phyloP scores from a whole-genome alignment of 1,140 invertebrate species.

The Bombus turneri region DNA sequence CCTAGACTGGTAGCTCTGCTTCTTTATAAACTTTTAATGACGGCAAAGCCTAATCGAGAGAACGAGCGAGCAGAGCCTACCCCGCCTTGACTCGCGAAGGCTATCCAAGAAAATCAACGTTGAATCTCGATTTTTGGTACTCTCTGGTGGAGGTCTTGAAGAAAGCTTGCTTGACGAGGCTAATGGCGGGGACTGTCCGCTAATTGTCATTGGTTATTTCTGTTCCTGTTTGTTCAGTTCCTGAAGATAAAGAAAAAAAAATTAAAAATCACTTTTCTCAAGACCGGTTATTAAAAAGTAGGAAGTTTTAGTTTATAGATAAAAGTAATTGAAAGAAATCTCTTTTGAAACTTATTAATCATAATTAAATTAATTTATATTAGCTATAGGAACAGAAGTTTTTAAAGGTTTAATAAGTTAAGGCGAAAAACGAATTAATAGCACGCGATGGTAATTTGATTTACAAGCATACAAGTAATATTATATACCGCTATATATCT shows the following conservation, averaged over 20 bases:
- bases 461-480: neutral
- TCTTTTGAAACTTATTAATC: neutral
- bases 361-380: neutral
- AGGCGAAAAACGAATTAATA: neutral
- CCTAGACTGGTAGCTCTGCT: conserved; percentile 74
- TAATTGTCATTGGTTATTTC: conserved; percentile 42
- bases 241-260: neutral
- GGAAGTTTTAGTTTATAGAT: neutral
- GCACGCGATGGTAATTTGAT: neutral
- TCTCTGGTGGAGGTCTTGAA: conserved; percentile 14
- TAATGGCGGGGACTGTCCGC: conserved; percentile 1
- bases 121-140: conserved; percentile 76
- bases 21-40: conserved; percentile 84
- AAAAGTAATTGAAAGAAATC: neutral
- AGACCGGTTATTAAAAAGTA: neutral
- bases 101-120: conserved; percentile 60
- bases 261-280: neutral
- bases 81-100: conserved; percentile 45
- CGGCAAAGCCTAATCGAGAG: conserved; percentile 82
- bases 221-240: neutral
- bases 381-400: neutral
- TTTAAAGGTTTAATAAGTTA: neutral
- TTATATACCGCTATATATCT: neutral
- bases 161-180: neutral
- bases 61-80: conserved; percentile 61